Conservation (phyloP, 1,140 invertebrate species). For the Drosophila malerkotliana region DNA sequence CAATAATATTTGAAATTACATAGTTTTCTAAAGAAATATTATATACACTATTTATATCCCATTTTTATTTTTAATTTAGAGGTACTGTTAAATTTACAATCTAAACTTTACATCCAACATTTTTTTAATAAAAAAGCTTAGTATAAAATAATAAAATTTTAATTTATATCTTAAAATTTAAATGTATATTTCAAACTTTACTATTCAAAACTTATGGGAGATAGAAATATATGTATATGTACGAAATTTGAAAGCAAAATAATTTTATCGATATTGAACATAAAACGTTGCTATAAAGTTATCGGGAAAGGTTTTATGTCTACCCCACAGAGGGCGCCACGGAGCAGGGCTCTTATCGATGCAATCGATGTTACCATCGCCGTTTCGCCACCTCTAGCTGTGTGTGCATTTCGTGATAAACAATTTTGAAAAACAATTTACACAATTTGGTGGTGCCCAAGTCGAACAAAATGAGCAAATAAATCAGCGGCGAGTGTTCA, state of each 20-base stretch:
- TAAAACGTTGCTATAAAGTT: not conserved
- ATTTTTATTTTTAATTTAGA: no score
- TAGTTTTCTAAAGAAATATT: no score
- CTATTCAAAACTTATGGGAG: no score
- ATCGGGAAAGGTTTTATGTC: not conserved
- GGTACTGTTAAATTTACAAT: no score
- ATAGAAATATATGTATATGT: no score
- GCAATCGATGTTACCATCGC: not conserved
- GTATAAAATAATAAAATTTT: not conserved
- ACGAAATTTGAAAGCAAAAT: no score
- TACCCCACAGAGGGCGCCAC: not conserved
- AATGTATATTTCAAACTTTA: not conserved
- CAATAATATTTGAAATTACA: no score
- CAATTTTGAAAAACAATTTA: constrained; percentile 76
- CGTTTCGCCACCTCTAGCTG: constrained; percentile 31
- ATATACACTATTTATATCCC: no score
- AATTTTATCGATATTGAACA: not conserved
- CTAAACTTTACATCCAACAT: no score
- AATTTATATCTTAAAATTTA: not conserved
- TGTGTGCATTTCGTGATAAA: constrained; percentile 77
- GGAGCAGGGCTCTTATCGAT: not conserved
- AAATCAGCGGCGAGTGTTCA: constrained; percentile 52
- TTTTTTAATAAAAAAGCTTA: no score
- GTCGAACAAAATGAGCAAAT: constrained; percentile 59
- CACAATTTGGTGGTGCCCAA: constrained; percentile 52